Percentiles rank a stretch among this genome's conserved stretches.
Conservation (phyloP, 2,888 invertebrate species). For the Pycnomerus fuliginosus region DNA sequence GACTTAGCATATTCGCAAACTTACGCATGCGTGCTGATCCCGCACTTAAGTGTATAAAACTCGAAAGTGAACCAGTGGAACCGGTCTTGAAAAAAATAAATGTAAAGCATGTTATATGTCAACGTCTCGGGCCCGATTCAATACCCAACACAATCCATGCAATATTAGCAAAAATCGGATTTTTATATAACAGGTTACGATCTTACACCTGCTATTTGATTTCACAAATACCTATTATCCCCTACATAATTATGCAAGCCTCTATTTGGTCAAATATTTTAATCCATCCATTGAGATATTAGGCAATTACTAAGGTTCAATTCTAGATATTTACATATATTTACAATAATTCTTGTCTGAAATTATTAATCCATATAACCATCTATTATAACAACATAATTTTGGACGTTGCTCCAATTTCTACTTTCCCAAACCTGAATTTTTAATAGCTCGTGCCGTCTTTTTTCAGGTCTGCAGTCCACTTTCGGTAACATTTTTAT, state of each 20-base stretch:
- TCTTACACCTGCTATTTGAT: too few relatives aligned
- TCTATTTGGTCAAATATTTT: too few relatives aligned
- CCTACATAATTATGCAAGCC: too few relatives aligned
- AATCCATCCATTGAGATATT: conserved; percentile 9
- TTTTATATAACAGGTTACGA: too few relatives aligned
- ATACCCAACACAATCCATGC: conserved; percentile 2
- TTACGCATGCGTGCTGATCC: conserved; percentile 15
- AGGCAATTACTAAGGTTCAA: conserved; percentile 10
- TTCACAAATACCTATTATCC: too few relatives aligned
- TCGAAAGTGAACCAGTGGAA: conserved; percentile 39
- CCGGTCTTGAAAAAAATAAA: conserved; percentile 35
- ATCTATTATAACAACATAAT: conserved; percentile 1
- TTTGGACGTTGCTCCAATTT: conserved; percentile 6
- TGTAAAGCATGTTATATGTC: conserved; percentile 34
- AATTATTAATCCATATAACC: conserved; percentile 2
- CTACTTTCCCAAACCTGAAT: conserved; percentile 12
- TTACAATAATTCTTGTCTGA: conserved; percentile 11
- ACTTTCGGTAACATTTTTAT: conserved; percentile 6
- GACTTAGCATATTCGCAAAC: conserved; percentile 9
- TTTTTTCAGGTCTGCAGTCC: not conserved
- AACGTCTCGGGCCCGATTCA: conserved; percentile 25
- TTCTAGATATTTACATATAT: conserved; percentile 14
- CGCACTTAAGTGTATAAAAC: conserved; percentile 24
- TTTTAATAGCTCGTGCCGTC: not conserved
- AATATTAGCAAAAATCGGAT: conserved; percentile 1